A percentile compares a stretch with the other conserved stretches of the same genome.
Evolutionary conservation across 2,888 invertebrate species (phyloP).

Genomic region (Drosophila kokeensis): DNA sequence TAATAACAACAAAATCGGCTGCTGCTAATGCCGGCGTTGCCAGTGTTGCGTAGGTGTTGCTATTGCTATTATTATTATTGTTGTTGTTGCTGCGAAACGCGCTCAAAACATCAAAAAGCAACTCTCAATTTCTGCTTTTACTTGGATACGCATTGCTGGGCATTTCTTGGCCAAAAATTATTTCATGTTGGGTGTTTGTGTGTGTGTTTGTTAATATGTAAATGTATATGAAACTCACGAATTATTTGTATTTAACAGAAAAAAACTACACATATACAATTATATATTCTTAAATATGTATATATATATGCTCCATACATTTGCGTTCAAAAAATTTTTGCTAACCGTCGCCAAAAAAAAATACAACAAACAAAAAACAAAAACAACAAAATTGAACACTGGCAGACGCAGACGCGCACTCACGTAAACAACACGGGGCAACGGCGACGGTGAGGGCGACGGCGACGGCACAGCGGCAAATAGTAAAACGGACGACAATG

Average conservation of each 20-base stretch:
- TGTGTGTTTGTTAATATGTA: constrained; percentile 16
- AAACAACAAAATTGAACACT: constrained; percentile 53
- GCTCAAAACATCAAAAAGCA: constrained; percentile 58
- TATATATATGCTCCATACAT: constrained; percentile 31
- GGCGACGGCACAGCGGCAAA: constrained; percentile 35
- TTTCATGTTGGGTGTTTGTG: constrained; percentile 11
- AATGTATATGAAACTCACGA: constrained; percentile 36
- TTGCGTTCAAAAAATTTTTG: constrained; percentile 57
- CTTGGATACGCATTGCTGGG: constrained; percentile 70
- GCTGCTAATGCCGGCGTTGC: constrained; percentile 38
- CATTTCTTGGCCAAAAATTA: constrained; percentile 58
- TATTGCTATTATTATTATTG: constrained; percentile 13
- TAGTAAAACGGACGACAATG: constrained; percentile 40
- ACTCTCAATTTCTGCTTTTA: constrained; percentile 78
- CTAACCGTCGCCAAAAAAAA: constrained; percentile 63
- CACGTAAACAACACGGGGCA: constrained; percentile 57
- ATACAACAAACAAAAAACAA: constrained; percentile 33
- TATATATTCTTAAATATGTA: constrained; percentile 32
- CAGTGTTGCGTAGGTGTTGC: constrained; percentile 66
- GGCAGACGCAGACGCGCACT: constrained; percentile 65
- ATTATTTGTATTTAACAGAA: constrained; percentile 50
- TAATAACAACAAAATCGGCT: constrained; percentile 18
- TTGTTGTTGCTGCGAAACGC: constrained; percentile 32
- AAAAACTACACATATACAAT: constrained; percentile 23
- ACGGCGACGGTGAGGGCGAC: constrained; percentile 28